These are phyloP conservation scores for Scylla paramamosain DNA, from an alignment of 1,140 invertebrate species.

Conservation along the genomic window DNA sequence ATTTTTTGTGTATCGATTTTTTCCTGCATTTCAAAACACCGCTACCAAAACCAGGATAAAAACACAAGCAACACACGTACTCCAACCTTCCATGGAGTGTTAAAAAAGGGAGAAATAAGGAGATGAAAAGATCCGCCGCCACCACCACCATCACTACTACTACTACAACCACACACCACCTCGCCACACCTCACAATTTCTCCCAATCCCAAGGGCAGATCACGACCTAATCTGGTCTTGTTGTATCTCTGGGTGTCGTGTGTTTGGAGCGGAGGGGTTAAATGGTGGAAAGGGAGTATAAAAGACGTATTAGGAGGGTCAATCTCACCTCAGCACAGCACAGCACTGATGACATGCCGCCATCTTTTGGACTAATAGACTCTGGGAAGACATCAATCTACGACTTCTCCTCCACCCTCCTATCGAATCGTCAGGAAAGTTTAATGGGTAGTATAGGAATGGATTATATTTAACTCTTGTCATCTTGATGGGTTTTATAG, in stretches of 20 bases:
- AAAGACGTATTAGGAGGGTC: not conserved
- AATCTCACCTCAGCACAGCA: constrained; percentile 91
- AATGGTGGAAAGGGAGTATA: not conserved
- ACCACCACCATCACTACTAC: not conserved
- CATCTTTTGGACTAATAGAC: constrained; percentile 84
- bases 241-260: not conserved
- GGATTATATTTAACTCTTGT: not conserved
- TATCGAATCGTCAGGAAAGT: not conserved
- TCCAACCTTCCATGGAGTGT: no score
- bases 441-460: not conserved
- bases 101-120: no score
- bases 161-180: not conserved
- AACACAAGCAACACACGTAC: no score
- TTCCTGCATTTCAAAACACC: no score
- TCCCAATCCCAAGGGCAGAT: not conserved
- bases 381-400: not conserved
- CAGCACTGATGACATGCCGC: constrained; percentile 96
- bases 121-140: not conserved
- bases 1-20: no score
- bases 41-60: no score
- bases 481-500: not conserved
- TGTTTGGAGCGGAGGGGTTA: not conserved
- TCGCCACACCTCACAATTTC: no score
- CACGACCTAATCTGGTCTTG: not conserved
- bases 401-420: not conserved